These are phyloP conservation scores for Bilobella aurantiaca DNA, from an alignment of 1,140 invertebrate species.

Conservation along the genomic window DNA sequence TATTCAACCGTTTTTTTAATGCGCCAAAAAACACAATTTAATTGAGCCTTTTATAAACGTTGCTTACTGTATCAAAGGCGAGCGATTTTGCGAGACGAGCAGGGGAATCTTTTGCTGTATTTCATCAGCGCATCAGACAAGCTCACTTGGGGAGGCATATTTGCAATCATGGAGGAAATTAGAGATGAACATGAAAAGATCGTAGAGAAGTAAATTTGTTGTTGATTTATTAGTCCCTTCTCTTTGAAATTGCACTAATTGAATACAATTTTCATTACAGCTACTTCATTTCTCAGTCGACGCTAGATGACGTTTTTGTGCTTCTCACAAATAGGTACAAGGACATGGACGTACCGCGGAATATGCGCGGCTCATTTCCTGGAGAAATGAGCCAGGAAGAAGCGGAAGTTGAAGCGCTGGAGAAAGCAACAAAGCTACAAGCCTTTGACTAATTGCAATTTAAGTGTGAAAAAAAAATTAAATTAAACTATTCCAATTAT, in stretches of 20 bases:
- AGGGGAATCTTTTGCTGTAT: constrained; percentile 24
- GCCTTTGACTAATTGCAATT: no score
- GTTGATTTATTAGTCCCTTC: no score
- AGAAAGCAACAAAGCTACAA: neutral
- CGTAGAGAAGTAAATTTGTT: constrained; percentile 14
- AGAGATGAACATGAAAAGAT: constrained; percentile 13
- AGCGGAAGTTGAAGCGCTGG: neutral
- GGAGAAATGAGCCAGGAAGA: neutral
- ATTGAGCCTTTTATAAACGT: no score
- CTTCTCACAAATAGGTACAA: constrained; percentile 27
- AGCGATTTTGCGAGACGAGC: constrained; percentile 21
- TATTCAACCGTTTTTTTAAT: no score
- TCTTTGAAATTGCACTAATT: no score
- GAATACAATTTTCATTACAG: no score
- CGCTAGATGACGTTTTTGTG: constrained; percentile 25
- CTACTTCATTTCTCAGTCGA: constrained; percentile 15
- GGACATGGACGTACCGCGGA: neutral
- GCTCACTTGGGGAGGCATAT: constrained; percentile 15
- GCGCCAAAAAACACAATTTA: no score
- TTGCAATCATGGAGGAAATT: constrained; percentile 2
- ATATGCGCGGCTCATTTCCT: neutral
- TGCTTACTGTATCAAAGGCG: constrained; percentile 10
- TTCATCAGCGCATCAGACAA: constrained; percentile 20
- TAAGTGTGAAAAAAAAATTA: neutral
- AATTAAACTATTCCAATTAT: neutral